Evolutionary conservation across 2,113 vertebrate species (phyloP).

Genomic region (Dendropsophus ebraccatus): DNA sequence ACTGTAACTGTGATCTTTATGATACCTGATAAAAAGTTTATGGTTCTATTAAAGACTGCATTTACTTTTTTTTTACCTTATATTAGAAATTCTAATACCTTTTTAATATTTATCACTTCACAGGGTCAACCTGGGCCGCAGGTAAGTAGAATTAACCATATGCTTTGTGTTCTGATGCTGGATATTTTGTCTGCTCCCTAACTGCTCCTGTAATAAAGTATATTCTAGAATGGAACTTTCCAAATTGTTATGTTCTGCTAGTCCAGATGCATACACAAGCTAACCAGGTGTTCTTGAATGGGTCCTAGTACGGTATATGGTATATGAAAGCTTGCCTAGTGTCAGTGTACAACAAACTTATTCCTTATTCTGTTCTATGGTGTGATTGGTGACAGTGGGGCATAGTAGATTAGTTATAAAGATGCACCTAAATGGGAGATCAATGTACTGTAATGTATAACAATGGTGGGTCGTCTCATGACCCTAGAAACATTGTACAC

Average conservation of each 20-base stretch:
- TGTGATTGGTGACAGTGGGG: too few species aligned
- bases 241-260: too few species aligned
- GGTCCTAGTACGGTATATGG: too few species aligned
- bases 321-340: too few species aligned
- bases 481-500: not conserved
- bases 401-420: too few species aligned
- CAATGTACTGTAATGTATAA: not conserved
- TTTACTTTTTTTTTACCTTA: not conserved
- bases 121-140: conserved; percentile 80
- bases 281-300: not conserved
- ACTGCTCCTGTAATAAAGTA: not conserved
- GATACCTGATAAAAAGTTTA: too few species aligned
- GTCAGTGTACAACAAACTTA: too few species aligned
- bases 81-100: not conserved
- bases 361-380: too few species aligned
- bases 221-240: too few species aligned
- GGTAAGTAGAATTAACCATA: conserved; percentile 69
- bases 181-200: not conserved
- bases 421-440: too few species aligned
- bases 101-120: conserved; percentile 61
- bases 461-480: not conserved
- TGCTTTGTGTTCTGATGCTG: not conserved
- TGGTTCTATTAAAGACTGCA: too few species aligned
- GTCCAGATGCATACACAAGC: not conserved
- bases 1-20: too few species aligned